A percentile compares a stretch with the other conserved stretches of the same genome.
Evolutionary conservation across 2,113 vertebrate species (phyloP).

Genomic region (Rostratula benghalensis): DNA sequence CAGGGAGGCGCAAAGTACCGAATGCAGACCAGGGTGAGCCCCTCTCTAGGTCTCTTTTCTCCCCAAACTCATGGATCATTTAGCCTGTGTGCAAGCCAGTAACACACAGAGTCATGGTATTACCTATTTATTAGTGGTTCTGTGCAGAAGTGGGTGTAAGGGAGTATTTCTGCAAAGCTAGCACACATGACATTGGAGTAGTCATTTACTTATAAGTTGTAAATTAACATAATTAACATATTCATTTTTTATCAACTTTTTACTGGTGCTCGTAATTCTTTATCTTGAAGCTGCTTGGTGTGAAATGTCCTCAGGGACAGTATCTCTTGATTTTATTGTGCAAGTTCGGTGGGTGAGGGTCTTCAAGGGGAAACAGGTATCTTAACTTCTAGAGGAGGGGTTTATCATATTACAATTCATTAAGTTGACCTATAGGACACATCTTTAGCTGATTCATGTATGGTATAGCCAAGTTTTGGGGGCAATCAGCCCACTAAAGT

Average conservation of each 20-base stretch:
- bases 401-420: background rate
- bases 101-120: background rate
- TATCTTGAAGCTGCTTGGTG: background rate
- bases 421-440: background rate
- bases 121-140: background rate
- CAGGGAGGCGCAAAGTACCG: background rate
- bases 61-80: background rate
- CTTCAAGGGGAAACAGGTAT: background rate
- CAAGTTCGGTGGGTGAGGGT: background rate
- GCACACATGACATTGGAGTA: background rate
- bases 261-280: background rate
- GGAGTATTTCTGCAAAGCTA: background rate
- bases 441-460: background rate
- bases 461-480: background rate
- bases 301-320: background rate
- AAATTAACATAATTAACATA: background rate
- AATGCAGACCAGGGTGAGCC: background rate
- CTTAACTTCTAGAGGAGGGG: background rate
- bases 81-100: background rate
- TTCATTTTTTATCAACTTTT: background rate
- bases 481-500: background rate
- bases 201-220: background rate
- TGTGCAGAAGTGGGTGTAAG: background rate
- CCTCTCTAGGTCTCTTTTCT: background rate
- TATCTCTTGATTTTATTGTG: background rate